These are phyloP conservation scores for Odontomachus brunneus DNA, from an alignment of 1,140 invertebrate genomes.

Conservation along the genomic window DNA sequence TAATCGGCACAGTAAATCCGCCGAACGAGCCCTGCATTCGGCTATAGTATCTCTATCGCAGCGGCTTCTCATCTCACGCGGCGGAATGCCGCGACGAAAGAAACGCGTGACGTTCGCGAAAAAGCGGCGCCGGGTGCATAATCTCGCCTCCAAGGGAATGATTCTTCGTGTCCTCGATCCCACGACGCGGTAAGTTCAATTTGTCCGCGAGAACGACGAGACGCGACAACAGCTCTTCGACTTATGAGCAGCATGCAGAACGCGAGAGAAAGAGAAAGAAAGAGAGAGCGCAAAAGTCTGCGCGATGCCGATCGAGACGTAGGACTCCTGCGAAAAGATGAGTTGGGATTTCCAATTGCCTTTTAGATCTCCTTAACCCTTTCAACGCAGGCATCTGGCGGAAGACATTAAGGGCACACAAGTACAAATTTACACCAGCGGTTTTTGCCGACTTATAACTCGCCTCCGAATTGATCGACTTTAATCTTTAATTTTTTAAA, in stretches of 20 bases:
- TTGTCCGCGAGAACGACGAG: conserved; percentile 10
- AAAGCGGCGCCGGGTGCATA: conserved; percentile 33
- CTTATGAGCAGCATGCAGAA: background rate
- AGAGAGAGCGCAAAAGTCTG: too few relatives aligned
- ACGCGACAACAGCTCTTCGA: background rate
- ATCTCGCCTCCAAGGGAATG: conserved; percentile 1
- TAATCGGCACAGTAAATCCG: conserved; percentile 57
- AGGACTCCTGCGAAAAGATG: conserved; percentile 61
- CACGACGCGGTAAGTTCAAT: conserved; percentile 29
- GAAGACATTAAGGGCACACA: too few relatives aligned
- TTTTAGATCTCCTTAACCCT: conserved; percentile 75
- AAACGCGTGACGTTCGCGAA: conserved; percentile 26
- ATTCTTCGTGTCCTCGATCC: conserved; percentile 11
- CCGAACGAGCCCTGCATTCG: conserved; percentile 1
- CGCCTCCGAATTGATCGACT: too few relatives aligned
- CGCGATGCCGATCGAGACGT: too few relatives aligned
- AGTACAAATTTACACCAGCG: too few relatives aligned
- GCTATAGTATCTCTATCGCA: conserved; percentile 39
- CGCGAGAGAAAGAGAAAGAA: background rate
- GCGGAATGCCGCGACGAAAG: conserved; percentile 21
- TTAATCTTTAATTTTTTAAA: too few relatives aligned
- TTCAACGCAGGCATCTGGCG: too few relatives aligned
- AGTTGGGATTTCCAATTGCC: conserved; percentile 46
- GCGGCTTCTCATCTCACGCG: conserved; percentile 21
- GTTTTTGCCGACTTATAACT: too few relatives aligned